Percentiles rank a stretch among this genome's conserved stretches.
Evolutionary conservation across 2,113 vertebrate species (phyloP).

Genomic region (Cryptotis parvus): DNA sequence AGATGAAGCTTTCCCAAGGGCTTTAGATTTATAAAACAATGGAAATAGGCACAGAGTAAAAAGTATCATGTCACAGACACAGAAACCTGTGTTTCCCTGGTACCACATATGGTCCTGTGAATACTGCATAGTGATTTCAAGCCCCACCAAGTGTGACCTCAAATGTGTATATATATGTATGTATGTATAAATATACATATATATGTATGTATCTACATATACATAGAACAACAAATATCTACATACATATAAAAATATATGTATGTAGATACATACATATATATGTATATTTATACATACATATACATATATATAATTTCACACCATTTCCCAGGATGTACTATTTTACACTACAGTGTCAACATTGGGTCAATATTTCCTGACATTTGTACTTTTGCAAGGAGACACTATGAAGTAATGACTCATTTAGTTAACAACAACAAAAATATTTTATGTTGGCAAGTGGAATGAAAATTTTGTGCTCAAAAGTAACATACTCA

Average conservation of each 20-base stretch:
- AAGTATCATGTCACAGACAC: neutral
- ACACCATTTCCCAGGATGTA: conserved; percentile 48
- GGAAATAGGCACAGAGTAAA: conserved; percentile 19
- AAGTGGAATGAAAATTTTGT: conserved; percentile 25
- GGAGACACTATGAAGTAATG: neutral
- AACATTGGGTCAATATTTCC: conserved; percentile 19
- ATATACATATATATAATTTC: neutral
- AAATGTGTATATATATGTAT: too few species aligned
- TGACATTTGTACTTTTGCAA: conserved; percentile 7
- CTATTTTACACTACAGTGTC: neutral
- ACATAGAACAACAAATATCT: too few species aligned
- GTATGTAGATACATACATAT: too few species aligned
- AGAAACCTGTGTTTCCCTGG: too few species aligned
- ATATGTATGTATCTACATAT: too few species aligned
- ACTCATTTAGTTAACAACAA: neutral
- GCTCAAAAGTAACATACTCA: neutral
- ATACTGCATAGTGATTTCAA: too few species aligned
- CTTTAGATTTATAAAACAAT: neutral
- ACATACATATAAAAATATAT: too few species aligned
- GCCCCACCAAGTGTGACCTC: too few species aligned
- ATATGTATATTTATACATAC: too few species aligned
- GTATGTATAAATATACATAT: too few species aligned
- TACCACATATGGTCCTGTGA: too few species aligned
- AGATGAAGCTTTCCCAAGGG: neutral
- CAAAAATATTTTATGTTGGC: neutral